Evolutionary conservation across 2,113 vertebrate genomes (phyloP).

Genomic region (Amblyopsis rosae): DNA sequence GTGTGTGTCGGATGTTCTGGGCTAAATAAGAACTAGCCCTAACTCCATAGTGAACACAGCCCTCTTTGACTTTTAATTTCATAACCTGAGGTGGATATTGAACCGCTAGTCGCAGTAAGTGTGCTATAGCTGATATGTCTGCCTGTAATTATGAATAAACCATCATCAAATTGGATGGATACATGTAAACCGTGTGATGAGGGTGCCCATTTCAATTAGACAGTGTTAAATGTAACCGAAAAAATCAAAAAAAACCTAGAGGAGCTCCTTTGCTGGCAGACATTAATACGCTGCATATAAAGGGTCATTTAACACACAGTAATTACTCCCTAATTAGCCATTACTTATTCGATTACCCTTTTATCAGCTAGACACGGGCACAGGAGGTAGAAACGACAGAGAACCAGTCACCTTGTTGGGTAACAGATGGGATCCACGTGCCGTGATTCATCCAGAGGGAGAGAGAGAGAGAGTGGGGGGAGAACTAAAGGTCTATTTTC

Average conservation of each 20-base stretch:
- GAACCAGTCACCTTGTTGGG: constrained; percentile 74
- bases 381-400: constrained; percentile 66
- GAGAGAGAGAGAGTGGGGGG: constrained; percentile 33
- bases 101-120: constrained; percentile 36
- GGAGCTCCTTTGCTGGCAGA: constrained; percentile 70
- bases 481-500: constrained; percentile 49
- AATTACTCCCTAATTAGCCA: constrained; percentile 81
- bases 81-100: constrained; percentile 43
- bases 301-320: constrained; percentile 71
- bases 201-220: constrained; percentile 78
- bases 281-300: constrained; percentile 67
- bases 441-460: constrained; percentile 19
- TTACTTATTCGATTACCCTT: constrained; percentile 82
- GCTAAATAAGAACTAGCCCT: background rate
- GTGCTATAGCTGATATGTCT: constrained; percentile 48
- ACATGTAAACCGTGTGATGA: constrained; percentile 73
- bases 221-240: constrained; percentile 72
- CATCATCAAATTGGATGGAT: constrained; percentile 72
- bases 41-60: background rate
- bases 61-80: constrained; percentile 51
- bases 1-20: background rate
- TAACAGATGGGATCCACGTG: constrained; percentile 70
- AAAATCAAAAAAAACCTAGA: constrained; percentile 47
- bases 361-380: constrained; percentile 80
- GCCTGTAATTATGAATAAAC: constrained; percentile 72